phyloP scores from a whole-genome alignment of 2,113 vertebrate genomes.

The Ariopsis seemanni region DNA sequence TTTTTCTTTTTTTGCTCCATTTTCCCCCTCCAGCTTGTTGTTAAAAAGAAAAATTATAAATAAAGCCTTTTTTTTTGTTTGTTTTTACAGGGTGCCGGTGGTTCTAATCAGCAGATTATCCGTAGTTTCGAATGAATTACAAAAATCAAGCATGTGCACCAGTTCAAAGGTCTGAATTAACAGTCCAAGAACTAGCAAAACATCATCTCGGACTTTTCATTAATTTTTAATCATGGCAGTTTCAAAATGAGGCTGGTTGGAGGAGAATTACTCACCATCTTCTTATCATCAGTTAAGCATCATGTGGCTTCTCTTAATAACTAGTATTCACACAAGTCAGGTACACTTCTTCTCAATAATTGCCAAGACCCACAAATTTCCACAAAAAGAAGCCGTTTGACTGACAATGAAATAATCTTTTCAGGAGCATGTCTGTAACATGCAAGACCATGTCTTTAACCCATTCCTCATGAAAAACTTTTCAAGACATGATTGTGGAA shows the following conservation, averaged over 20 bases:
- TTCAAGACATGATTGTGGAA: neutral
- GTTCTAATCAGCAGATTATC: neutral
- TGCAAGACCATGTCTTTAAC: neutral
- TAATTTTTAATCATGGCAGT: neutral
- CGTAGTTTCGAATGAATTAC: constrained; percentile 15
- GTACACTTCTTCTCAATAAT: neutral
- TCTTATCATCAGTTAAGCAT: neutral
- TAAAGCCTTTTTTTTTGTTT: neutral
- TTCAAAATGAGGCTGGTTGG: neutral
- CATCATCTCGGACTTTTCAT: neutral
- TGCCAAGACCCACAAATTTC: neutral
- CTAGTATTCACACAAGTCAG: neutral
- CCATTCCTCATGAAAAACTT: neutral
- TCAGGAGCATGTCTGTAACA: neutral
- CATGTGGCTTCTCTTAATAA: neutral
- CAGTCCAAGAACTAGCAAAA: neutral
- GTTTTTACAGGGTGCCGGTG: constrained; percentile 12
- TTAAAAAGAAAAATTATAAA: constrained; percentile 26
- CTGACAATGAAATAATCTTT: neutral
- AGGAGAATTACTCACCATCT: neutral
- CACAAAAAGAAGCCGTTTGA: neutral
- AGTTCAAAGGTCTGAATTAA: neutral
- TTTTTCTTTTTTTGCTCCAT: neutral
- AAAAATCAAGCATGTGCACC: neutral
- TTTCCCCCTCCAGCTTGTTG: neutral